These are phyloP conservation scores for Sitodiplosis mosellana DNA, from an alignment of 1,140 invertebrate species.

Conservation along the genomic window DNA sequence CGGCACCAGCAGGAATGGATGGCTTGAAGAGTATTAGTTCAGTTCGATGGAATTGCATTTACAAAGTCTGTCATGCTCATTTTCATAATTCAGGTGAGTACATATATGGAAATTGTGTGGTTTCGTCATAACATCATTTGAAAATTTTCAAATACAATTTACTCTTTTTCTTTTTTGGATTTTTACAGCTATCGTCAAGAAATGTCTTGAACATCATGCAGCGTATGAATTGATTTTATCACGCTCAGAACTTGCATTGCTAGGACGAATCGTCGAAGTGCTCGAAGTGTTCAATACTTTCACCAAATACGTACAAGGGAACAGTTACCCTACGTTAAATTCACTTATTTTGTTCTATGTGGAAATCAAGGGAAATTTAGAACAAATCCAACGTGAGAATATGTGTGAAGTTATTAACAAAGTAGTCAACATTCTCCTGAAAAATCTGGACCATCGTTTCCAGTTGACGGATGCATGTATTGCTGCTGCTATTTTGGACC, in stretches of 20 bases:
- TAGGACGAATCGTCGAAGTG: background rate
- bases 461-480: too few species aligned
- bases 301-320: background rate
- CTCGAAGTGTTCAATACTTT: background rate
- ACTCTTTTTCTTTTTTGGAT: background rate
- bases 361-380: background rate
- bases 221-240: background rate
- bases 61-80: background rate
- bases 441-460: too few species aligned
- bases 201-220: background rate
- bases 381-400: background rate
- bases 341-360: background rate
- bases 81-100: background rate
- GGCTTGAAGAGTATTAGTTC: background rate
- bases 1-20: background rate
- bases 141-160: background rate
- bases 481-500: too few species aligned
- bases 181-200: background rate
- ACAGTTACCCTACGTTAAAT: background rate
- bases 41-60: background rate
- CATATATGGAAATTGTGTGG: background rate
- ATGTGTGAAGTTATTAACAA: background rate
- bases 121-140: background rate
- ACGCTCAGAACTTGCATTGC: background rate
- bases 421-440: too few species aligned